Evolutionary conservation across 2,888 invertebrate species (phyloP).

Genomic region (Phaedon cochleariae): DNA sequence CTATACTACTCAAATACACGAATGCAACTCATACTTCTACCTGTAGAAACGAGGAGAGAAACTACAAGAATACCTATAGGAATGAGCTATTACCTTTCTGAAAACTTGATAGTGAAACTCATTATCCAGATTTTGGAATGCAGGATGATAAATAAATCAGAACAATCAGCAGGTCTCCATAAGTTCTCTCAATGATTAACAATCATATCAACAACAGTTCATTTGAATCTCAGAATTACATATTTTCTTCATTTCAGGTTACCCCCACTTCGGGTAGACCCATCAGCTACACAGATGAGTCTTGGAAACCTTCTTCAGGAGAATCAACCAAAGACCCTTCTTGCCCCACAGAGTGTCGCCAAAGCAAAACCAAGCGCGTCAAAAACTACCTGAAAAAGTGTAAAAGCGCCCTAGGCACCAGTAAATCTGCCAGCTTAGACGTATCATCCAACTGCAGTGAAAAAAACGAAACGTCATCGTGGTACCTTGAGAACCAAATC

Average conservation of each 20-base stretch:
- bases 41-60: no score
- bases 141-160: no score
- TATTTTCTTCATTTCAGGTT: constrained; percentile 52
- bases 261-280: constrained; percentile 59
- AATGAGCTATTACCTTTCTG: no score
- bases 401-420: constrained; percentile 62
- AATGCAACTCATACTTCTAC: no score
- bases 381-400: constrained; percentile 66
- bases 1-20: no score
- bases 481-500: constrained; percentile 52
- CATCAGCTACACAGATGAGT: constrained; percentile 59
- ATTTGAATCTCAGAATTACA: not conserved
- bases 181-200: no score
- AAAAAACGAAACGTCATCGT: constrained; percentile 46
- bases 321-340: constrained; percentile 49
- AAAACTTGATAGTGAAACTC: no score
- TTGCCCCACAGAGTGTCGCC: constrained; percentile 61
- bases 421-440: constrained; percentile 42
- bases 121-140: no score
- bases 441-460: constrained; percentile 30
- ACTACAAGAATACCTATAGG: no score
- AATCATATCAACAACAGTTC: no score
- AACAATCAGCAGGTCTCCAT: no score
- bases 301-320: constrained; percentile 57
- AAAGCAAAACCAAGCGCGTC: constrained; percentile 66